Evolutionary conservation across 2,797 vertebrate genomes (phyloP).

Genomic region (Pipistrellus nathusii): DNA sequence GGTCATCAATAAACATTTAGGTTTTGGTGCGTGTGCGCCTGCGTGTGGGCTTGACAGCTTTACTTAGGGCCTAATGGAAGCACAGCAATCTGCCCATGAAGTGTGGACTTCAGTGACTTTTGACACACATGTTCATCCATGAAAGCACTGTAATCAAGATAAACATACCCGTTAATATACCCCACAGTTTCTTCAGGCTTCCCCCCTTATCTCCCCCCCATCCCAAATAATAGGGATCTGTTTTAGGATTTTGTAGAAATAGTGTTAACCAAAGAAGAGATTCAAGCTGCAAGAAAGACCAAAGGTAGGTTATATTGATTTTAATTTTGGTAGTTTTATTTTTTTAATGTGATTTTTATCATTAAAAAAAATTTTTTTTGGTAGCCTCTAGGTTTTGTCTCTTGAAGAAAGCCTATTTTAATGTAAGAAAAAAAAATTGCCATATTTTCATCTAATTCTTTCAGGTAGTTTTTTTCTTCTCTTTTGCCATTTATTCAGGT

Average conservation of each 20-base stretch:
- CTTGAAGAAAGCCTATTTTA: slow-evolving; percentile 21
- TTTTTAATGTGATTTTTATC: not conserved
- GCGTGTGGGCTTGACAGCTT: not conserved
- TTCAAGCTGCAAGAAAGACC: not conserved
- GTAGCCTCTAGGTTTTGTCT: slow-evolving; percentile 29
- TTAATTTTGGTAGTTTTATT: slow-evolving; percentile 34
- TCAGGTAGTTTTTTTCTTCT: not conserved
- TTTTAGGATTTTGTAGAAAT: not conserved
- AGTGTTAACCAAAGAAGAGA: not conserved
- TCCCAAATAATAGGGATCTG: not conserved
- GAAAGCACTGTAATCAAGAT: not conserved
- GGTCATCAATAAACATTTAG: not conserved
- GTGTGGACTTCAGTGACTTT: not conserved
- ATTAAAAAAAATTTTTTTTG: not conserved
- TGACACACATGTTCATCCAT: not conserved
- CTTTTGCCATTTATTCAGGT: not conserved
- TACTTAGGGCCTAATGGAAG: not conserved
- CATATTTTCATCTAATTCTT: not conserved
- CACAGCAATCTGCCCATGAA: not conserved
- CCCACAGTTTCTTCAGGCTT: not conserved
- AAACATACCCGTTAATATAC: not conserved
- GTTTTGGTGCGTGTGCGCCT: not conserved
- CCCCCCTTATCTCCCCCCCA: no score
- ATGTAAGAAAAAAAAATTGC: not conserved
- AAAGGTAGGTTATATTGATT: not conserved